Percentiles rank a stretch among this genome's conserved stretches.
Conservation (phyloP, 2,888 invertebrate species). For the Hofmannophila pseudospretella region DNA sequence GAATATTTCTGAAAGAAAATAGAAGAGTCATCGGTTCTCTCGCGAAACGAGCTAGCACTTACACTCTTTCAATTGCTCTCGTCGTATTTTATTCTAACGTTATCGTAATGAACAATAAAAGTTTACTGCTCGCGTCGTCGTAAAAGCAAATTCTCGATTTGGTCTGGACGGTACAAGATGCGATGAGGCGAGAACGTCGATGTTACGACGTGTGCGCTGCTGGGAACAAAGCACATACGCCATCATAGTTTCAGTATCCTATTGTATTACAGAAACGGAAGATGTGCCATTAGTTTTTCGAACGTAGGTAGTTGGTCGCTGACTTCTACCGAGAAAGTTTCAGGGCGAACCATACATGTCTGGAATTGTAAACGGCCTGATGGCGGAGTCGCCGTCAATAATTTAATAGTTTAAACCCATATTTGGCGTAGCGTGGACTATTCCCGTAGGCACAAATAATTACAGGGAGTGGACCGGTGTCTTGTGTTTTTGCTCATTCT, state of each 20-base stretch:
- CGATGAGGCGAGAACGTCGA: conserved; percentile 32
- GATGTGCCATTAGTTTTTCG: too few relatives aligned
- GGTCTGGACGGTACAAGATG: conserved; percentile 29
- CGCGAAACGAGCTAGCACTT: conserved; percentile 30
- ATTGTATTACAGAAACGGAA: too few relatives aligned
- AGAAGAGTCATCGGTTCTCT: conserved; percentile 21
- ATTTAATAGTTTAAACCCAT: too few relatives aligned
- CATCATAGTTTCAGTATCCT: conserved; percentile 1
- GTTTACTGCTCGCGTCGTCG: conserved; percentile 50
- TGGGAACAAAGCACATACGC: conserved; percentile 23
- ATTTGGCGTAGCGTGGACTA: too few relatives aligned
- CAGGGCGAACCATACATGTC: too few relatives aligned
- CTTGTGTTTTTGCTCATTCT: too few relatives aligned
- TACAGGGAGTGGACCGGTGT: too few relatives aligned
- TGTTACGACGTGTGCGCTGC: conserved; percentile 27
- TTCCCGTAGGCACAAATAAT: too few relatives aligned
- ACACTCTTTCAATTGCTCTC: conserved; percentile 49
- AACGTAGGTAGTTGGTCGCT: too few relatives aligned
- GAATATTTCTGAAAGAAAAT: conserved; percentile 41
- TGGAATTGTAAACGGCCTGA: too few relatives aligned
- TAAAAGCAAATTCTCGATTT: conserved; percentile 52
- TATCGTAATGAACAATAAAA: conserved; percentile 65
- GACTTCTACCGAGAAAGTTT: too few relatives aligned
- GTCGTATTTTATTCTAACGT: conserved; percentile 54
- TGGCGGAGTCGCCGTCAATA: too few relatives aligned